Evolutionary conservation across 2,797 vertebrate species (phyloP).

Genomic region (Furcifer pardalis): DNA sequence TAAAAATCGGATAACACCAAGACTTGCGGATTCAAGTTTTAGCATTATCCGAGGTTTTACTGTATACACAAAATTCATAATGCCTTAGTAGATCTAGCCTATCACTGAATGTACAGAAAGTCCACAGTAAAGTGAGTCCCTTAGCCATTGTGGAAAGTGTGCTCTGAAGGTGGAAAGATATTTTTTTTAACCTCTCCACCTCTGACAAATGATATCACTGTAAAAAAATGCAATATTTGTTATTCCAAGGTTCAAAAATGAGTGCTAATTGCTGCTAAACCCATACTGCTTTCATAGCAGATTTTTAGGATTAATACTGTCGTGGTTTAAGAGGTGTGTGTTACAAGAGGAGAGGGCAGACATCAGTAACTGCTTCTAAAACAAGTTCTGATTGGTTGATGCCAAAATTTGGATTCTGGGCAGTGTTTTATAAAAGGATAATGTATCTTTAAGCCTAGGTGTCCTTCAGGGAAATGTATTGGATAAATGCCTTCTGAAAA

Average conservation of each 20-base stretch:
- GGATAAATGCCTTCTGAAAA: conserved; percentile 89
- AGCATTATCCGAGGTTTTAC: too few relatives aligned
- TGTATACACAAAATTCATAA: too few relatives aligned
- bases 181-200: neutral
- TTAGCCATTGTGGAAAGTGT: neutral
- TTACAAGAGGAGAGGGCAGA: too few relatives aligned
- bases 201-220: neutral
- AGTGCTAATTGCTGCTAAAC: neutral
- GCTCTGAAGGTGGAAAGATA: neutral
- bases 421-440: conserved; percentile 80
- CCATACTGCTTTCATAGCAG: neutral
- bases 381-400: conserved; percentile 77
- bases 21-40: too few relatives aligned
- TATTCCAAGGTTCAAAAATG: conserved; percentile 47
- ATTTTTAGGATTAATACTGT: conserved; percentile 58
- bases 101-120: neutral
- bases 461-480: conserved; percentile 87
- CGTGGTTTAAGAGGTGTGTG: conserved; percentile 41
- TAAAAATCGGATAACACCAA: too few relatives aligned
- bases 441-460: conserved; percentile 89
- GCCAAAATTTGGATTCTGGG: conserved; percentile 77
- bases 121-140: neutral
- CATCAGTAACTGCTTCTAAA: conserved; percentile 57
- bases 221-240: conserved; percentile 37
- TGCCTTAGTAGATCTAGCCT: too few relatives aligned